phyloP scores from a whole-genome alignment of 2,797 vertebrate species.

The Saxicola maurus region DNA sequence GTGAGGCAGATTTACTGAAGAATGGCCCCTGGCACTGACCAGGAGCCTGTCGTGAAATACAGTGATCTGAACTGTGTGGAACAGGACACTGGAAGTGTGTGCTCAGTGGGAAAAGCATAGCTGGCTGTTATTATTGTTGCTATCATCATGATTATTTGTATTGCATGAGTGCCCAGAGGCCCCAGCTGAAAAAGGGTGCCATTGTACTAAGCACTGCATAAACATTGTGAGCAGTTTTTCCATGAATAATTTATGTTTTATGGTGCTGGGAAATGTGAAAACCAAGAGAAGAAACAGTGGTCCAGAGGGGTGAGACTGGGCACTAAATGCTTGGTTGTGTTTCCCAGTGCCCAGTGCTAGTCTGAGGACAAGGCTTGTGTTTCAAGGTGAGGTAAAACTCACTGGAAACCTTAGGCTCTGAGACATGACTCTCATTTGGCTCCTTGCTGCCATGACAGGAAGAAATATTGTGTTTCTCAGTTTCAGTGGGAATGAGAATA shows the following conservation, averaged over 20 bases:
- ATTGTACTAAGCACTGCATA: conserved; percentile 30
- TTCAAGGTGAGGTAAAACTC: not conserved
- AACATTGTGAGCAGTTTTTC: conserved; percentile 18
- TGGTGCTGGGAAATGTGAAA: conserved; percentile 17
- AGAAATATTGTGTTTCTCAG: not conserved
- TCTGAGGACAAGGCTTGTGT: not conserved
- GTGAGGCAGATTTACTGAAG: not conserved
- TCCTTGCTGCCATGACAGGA: not conserved
- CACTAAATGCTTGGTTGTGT: not conserved
- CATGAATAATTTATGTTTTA: conserved; percentile 47
- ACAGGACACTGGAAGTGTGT: not conserved
- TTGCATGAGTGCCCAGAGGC: conserved; percentile 40
- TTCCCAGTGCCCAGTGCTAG: not conserved
- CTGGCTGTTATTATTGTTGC: conserved; percentile 29
- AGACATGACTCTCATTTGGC: not conserved
- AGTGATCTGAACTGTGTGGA: not conserved
- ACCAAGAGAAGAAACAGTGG: not conserved
- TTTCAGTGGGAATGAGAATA: not conserved
- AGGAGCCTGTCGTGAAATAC: not conserved
- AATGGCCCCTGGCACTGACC: not conserved
- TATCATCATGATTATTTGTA: conserved; percentile 44
- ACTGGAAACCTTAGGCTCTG: not conserved
- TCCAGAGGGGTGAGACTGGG: not conserved
- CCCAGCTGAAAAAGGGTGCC: not conserved
- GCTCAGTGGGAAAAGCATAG: not conserved